Base-by-base conservation (phyloP, 2,113 vertebrate species). In the Conger conger region DNA sequence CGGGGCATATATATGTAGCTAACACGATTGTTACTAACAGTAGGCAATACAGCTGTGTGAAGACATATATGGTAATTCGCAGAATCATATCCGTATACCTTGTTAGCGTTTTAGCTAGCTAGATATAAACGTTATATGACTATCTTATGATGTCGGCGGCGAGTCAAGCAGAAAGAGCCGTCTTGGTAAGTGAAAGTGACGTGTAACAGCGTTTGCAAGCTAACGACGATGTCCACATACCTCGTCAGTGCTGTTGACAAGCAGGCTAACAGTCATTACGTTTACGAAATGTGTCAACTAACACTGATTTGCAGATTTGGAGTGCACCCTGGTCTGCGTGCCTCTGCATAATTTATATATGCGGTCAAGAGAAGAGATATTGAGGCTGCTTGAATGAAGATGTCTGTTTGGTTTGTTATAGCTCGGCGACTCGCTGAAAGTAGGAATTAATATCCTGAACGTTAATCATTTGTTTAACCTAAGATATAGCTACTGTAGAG, bases 101-200 rank as follows among this genome's bases (percentile, higher is more conserved):
- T n/a, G n/a, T 0, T 73, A 33, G 68, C 9, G 7, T 11, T 50
- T 50, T 50, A 50, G 68, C 68, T 37, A 79, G 54, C 54, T 20
- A 63, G 57, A 18, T 63, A 63, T 7, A 9, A 16, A 9, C 92
- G 89, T 91, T 85, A 33, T 76, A 37, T 0, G 94, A 95, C 84
- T 83, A 93, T 20, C 92, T 91, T 16, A 94, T 89, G 84, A 95
- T 95, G 95, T 93, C 95, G 6, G 93, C 95, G 0, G 95, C 96
- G 57, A 98, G 92, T 37, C 92, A 94, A 2, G 95, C 94, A 76
- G 98, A 99, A 92, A 94, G 96, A 86, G 93, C 93, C 0, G 97
- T 98, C 76, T 80, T 97, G 96, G 96, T 97, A 87, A 96, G 97
- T 23, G n/a, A 33, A 33, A 30, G n/a, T 73, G n/a, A 13, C 27